Conservation (phyloP, 2,797 vertebrate species). For the Mus caroli region DNA sequence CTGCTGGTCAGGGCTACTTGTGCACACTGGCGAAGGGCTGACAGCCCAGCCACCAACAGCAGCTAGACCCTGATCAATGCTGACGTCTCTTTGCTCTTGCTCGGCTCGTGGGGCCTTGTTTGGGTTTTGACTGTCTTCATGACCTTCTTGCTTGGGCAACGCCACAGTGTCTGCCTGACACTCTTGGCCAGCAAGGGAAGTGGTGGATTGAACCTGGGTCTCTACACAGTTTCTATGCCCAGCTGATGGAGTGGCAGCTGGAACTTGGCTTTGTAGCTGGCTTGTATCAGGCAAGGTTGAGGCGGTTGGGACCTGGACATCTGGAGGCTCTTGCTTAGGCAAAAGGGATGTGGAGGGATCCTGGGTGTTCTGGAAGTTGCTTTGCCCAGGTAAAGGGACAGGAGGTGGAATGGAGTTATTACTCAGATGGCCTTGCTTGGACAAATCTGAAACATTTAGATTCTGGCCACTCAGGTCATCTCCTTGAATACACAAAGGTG, state of each 20-base stretch:
- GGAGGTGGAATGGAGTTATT: neutral
- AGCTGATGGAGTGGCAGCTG: neutral
- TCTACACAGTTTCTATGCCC: neutral
- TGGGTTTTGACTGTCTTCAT: neutral
- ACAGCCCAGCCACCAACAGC: neutral
- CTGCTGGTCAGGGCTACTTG: neutral
- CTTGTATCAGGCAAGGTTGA: neutral
- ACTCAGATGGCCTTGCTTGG: neutral
- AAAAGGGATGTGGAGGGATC: neutral
- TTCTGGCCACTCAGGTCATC: neutral
- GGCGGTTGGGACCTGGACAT: neutral
- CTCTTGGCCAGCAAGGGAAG: neutral
- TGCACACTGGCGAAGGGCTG: accelerated
- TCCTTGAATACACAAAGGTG: constrained; percentile 51
- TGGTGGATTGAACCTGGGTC: neutral
- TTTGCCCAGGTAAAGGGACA: neutral
- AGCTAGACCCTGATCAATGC: neutral
- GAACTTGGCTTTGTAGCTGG: neutral
- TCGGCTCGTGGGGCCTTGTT: neutral
- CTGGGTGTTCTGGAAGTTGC: neutral
- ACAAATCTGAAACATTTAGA: constrained; percentile 7
- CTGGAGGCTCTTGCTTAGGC: neutral
- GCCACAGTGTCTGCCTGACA: neutral
- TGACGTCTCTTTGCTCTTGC: neutral
- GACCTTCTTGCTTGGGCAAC: neutral